Conservation (phyloP, 1,140 invertebrate genomes). For the Drosophila orosa region DNA sequence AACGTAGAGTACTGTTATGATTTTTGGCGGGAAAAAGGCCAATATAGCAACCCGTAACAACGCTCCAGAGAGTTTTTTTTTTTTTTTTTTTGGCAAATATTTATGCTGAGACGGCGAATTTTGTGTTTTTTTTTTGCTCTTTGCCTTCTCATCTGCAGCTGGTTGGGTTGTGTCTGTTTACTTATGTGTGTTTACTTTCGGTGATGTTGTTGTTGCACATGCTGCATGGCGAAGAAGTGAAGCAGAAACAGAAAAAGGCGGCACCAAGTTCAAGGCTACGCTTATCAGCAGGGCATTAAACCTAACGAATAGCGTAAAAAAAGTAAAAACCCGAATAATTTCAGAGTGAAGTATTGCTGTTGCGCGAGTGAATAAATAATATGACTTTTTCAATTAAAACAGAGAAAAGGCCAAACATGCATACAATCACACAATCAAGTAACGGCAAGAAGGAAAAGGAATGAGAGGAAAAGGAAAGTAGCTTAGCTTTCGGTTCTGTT, state of each 20-base stretch:
- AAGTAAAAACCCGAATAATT: conserved; percentile 24
- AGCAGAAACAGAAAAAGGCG: conserved; percentile 8
- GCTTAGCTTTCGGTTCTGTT: conserved; percentile 4
- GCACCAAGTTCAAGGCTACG: conserved; percentile 75
- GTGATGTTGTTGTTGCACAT: conserved; percentile 36
- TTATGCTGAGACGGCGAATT: conserved; percentile 50
- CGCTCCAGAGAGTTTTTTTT: conserved; percentile 1
- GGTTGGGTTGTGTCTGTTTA: conserved; percentile 55
- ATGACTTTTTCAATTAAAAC: conserved; percentile 57
- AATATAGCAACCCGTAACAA: not conserved
- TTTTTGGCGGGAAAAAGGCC: conserved; percentile 8
- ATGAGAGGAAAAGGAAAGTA: conserved; percentile 16
- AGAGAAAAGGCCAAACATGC: conserved; percentile 26
- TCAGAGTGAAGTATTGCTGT: conserved; percentile 7
- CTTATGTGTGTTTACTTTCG: conserved; percentile 56
- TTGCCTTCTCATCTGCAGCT: conserved; percentile 52
- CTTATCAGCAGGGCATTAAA: conserved; percentile 73
- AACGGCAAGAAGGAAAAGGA: conserved; percentile 4
- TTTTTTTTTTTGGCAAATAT: conserved; percentile 31
- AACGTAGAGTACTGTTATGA: too few relatives aligned
- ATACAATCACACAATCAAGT: conserved; percentile 13
- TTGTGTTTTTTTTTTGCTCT: conserved; percentile 8
- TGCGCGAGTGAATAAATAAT: conserved; percentile 54
- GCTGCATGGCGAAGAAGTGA: not conserved
- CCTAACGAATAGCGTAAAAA: conserved; percentile 35